These are phyloP conservation scores for Choristoneura fumiferana DNA, from an alignment of 1,140 invertebrate species.

Conservation along the genomic window DNA sequence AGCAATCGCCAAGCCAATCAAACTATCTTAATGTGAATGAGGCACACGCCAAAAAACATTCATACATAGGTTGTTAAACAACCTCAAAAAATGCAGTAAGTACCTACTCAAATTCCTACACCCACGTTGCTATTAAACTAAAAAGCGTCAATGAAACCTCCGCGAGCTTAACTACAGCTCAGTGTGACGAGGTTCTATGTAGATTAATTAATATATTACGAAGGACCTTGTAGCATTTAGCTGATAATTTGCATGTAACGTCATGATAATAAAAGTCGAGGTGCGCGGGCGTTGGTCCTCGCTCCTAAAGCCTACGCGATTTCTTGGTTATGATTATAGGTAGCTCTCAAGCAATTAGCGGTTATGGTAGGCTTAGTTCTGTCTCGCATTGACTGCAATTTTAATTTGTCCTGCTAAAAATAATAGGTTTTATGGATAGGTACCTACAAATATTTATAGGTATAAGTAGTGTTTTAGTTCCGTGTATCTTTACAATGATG, in stretches of 20 bases:
- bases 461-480: too few species aligned
- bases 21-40: slow-evolving; percentile 5
- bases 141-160: slow-evolving; percentile 1
- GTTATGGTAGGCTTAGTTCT: background rate
- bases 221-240: background rate
- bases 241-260: slow-evolving; percentile 51
- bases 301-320: slow-evolving; percentile 12
- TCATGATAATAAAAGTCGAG: slow-evolving; percentile 37
- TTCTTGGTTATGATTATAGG: slow-evolving; percentile 3
- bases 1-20: background rate
- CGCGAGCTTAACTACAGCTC: background rate
- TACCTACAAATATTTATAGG: too few species aligned
- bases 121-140: background rate
- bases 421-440: background rate
- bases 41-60: slow-evolving; percentile 5
- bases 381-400: background rate
- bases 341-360: background rate
- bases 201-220: background rate
- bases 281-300: slow-evolving; percentile 36
- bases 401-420: background rate
- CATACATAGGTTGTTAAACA: too few species aligned
- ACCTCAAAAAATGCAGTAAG: slow-evolving; percentile 4
- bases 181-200: background rate
- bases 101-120: slow-evolving; percentile 1
- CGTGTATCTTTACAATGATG: too few species aligned